Conservation (phyloP, 2,888 invertebrate genomes). For the Shargacucullia verbasci region DNA sequence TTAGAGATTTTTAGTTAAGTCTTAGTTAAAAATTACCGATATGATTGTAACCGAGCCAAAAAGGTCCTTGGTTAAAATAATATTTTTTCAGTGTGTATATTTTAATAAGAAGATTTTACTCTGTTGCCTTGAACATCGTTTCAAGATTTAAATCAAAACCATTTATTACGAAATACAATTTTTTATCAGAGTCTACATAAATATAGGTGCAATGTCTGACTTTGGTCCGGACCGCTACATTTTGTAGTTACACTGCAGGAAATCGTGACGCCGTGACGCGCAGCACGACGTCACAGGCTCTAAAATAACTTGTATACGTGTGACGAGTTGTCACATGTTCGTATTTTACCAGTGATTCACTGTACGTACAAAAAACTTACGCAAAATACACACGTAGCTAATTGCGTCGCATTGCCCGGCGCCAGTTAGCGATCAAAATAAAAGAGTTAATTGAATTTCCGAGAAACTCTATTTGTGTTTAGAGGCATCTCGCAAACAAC, state of each 20-base stretch:
- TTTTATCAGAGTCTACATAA: too few relatives aligned
- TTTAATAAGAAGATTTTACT: too few relatives aligned
- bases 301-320: slow-evolving; percentile 38
- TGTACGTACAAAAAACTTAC: slow-evolving; percentile 50
- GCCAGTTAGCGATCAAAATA: slow-evolving; percentile 62
- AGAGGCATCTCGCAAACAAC: slow-evolving; percentile 62
- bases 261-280: slow-evolving; percentile 33
- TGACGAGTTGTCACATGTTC: slow-evolving; percentile 38
- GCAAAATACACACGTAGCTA: slow-evolving; percentile 52
- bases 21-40: too few relatives aligned
- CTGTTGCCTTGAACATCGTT: too few relatives aligned
- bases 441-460: slow-evolving; percentile 68
- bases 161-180: too few relatives aligned
- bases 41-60: too few relatives aligned
- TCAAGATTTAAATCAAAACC: too few relatives aligned
- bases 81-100: too few relatives aligned
- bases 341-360: slow-evolving; percentile 50
- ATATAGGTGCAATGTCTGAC: too few relatives aligned
- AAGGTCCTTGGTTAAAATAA: too few relatives aligned
- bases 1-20: too few relatives aligned
- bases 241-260: slow-evolving; percentile 22
- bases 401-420: slow-evolving; percentile 53
- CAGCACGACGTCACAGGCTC: slow-evolving; percentile 40
- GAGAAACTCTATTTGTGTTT: slow-evolving; percentile 74
- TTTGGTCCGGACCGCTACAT: neutral